Evolutionary conservation across 2,113 vertebrate genomes (phyloP), one percentile per base, ranked within the genome.

Genomic region (Lichenostomus cassidix): DNA sequence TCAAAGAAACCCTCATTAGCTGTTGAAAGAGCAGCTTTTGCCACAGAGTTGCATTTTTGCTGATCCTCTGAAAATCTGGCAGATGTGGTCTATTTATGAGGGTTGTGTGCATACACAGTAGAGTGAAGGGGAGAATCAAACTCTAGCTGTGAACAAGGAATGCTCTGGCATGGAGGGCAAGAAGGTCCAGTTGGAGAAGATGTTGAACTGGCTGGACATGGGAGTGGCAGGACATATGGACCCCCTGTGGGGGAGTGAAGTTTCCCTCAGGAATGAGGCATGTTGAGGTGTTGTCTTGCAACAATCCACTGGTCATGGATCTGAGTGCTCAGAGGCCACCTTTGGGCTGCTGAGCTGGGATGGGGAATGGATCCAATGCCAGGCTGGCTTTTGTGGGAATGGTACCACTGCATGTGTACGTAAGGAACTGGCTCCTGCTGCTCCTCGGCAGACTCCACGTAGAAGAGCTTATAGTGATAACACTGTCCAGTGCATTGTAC

Each of bases 341-440:
- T 69, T 42, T 6, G 6, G n/a, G 42, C 25, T 71, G n/a, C 21
- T 67, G 31, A 91, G 13, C 13, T 1, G 0, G 15, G 17, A 14
- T 65, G 15, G 21, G 25, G 5, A 14, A 70, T 47, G 24, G 29
- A 82, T 20, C 4, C 15, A 67, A 1, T 0, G 2, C 4, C 0
- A 0, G 14, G 12, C 35, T 15, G 15, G 65, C 0, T 0, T 3
- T 68, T 14, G 20, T 0, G 0, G 28, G 12, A 14, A 7, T n/a
- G 11, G 17, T 50, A 22, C 8, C 0, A 0, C 25, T 25, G 33
- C 19, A 60, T 31, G 5, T 6, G 2, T 27, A 16, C 0, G 0
- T 5, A 59, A 73, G 25, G 28, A 42, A n/a, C 7, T 0, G 0
- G 16, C 22, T 55, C 0, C 0, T 27, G 42, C n/a, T 0, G 0